Evolutionary conservation across 2,888 invertebrate species (phyloP).

Genomic region (Amiota minor): DNA sequence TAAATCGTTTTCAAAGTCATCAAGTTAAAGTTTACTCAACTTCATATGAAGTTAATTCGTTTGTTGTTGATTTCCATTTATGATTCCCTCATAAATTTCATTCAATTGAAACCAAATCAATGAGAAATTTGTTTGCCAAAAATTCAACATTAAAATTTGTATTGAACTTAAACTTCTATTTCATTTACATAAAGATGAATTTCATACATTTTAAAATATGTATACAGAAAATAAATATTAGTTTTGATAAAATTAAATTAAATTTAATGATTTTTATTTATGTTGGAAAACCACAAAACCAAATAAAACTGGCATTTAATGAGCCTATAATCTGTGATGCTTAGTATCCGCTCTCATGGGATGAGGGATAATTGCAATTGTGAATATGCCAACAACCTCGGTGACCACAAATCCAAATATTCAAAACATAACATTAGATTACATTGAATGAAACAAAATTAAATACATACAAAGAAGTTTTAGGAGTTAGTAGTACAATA

Average conservation of each 20-base stretch:
- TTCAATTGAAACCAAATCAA: slow-evolving; percentile 53
- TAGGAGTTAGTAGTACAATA: not conserved
- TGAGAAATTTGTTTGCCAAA: slow-evolving; percentile 39
- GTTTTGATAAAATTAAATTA: slow-evolving; percentile 3
- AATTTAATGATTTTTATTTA: not conserved
- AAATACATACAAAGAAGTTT: not conserved
- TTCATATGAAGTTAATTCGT: slow-evolving; percentile 34
- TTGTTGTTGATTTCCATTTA: no score
- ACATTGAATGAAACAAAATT: not conserved
- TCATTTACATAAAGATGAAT: no score
- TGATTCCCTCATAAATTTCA: slow-evolving; percentile 5
- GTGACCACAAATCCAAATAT: slow-evolving; percentile 16
- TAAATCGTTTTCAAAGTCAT: not conserved
- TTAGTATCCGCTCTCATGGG: no score
- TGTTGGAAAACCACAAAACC: not conserved
- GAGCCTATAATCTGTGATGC: not conserved
- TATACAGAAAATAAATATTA: slow-evolving; percentile 34
- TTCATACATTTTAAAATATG: no score
- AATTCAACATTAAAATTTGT: no score
- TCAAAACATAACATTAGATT: not conserved
- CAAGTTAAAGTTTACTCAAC: slow-evolving; percentile 22
- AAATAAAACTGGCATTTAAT: not conserved
- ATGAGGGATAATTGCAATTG: no score
- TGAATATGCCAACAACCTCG: slow-evolving; percentile 11
- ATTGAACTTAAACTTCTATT: no score